Evolutionary conservation across 1,140 invertebrate species (phyloP).

Genomic region (Ostrea edulis): DNA sequence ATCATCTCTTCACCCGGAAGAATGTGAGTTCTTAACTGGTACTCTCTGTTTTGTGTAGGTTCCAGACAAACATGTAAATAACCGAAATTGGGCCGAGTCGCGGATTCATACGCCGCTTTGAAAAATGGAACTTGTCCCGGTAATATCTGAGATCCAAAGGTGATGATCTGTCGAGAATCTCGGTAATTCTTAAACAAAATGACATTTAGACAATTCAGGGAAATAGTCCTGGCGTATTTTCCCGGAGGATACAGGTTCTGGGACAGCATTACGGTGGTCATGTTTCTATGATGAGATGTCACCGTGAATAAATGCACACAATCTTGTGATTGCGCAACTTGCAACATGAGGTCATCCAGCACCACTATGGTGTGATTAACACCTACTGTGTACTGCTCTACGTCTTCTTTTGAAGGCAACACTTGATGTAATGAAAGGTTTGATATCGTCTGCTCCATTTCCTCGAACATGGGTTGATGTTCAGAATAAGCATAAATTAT

Average conservation of each 20-base stretch:
- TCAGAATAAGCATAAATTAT: constrained; percentile 52
- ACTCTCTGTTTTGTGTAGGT: constrained; percentile 39
- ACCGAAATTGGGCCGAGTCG: constrained; percentile 22
- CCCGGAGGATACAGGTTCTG: constrained; percentile 50
- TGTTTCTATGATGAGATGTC: constrained; percentile 39
- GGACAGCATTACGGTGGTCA: constrained; percentile 39
- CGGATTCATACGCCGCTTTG: constrained; percentile 47
- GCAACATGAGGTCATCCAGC: constrained; percentile 34
- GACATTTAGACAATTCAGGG: constrained; percentile 51
- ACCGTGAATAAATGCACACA: constrained; percentile 25
- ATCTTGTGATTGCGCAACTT: constrained; percentile 33
- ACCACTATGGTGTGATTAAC: constrained; percentile 4
- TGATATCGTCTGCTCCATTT: constrained; percentile 44
- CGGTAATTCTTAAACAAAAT: constrained; percentile 54
- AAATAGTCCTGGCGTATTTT: constrained; percentile 52
- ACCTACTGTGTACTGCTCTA: constrained; percentile 28
- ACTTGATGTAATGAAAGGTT: constrained; percentile 47
- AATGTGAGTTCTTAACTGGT: constrained; percentile 50
- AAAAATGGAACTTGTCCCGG: constrained; percentile 42
- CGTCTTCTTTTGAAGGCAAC: constrained; percentile 40
- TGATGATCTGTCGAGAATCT: constrained; percentile 50
- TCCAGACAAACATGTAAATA: constrained; percentile 48
- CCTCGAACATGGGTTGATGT: constrained; percentile 51
- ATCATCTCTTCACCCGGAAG: constrained; percentile 49
- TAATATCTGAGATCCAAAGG: constrained; percentile 54